Evolutionary conservation across 1,140 invertebrate genomes (phyloP).

Genomic region (Acyrthosiphon pisum): DNA sequence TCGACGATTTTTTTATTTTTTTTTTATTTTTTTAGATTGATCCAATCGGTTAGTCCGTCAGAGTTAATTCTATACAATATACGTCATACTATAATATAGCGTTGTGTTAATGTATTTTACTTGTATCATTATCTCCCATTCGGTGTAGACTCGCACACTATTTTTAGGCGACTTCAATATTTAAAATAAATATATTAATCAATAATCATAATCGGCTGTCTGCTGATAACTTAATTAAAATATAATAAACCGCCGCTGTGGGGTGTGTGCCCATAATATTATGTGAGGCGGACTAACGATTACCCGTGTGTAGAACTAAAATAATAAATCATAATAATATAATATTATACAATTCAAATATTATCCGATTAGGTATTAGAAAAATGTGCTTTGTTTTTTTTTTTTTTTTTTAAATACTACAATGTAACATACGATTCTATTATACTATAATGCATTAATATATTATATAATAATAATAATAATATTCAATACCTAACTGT

Average conservation of each 20-base stretch:
- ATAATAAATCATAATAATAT: not conserved
- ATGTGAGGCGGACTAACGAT: not conserved
- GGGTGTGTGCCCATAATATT: too few relatives aligned
- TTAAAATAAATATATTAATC: not conserved
- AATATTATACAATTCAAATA: not conserved
- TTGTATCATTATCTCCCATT: not conserved
- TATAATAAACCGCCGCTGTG: not conserved
- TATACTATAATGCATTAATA: not conserved
- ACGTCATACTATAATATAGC: not conserved
- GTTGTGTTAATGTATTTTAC: not conserved
- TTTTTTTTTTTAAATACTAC: not conserved
- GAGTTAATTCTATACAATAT: not conserved
- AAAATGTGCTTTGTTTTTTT: not conserved
- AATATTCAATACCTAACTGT: not conserved
- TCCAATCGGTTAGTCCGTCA: not conserved
- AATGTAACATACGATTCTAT: not conserved
- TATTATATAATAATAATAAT: not conserved
- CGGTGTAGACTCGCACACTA: not conserved
- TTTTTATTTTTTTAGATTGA: not conserved
- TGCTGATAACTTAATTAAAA: not conserved
- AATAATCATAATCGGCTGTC: not conserved
- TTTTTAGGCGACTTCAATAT: not conserved
- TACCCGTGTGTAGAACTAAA: not conserved
- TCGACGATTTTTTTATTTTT: not conserved
- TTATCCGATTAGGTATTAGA: not conserved